phyloP scores from a whole-genome alignment of 2,797 vertebrate genomes.

The Lacerta viridis region DNA sequence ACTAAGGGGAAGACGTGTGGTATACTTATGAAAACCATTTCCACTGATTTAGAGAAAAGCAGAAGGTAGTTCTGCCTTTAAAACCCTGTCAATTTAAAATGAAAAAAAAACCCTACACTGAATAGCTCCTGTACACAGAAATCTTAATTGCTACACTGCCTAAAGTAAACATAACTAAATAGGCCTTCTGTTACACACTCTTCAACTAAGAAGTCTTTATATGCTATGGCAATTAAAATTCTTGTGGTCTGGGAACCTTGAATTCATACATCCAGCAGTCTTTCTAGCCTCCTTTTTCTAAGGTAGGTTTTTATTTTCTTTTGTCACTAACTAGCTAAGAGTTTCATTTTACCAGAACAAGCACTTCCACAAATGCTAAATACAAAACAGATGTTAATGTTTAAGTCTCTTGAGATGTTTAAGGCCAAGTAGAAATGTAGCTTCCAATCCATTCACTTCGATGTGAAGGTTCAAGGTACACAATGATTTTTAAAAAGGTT shows the following conservation, averaged over 20 bases:
- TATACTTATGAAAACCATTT: slow-evolving; percentile 9
- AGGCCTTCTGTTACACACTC: slow-evolving; percentile 50
- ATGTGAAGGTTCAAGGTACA: slow-evolving; percentile 19
- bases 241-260: slow-evolving; percentile 66
- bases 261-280: slow-evolving; percentile 50
- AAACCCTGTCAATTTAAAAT: slow-evolving; percentile 17
- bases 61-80: slow-evolving; percentile 14
- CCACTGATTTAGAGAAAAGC: slow-evolving; percentile 21
- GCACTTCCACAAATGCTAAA: slow-evolving; percentile 64
- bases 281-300: slow-evolving; percentile 63
- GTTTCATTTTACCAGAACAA: slow-evolving; percentile 68
- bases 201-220: slow-evolving; percentile 61
- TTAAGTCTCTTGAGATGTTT: slow-evolving; percentile 58
- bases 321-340: slow-evolving; percentile 58
- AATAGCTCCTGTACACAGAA: neutral
- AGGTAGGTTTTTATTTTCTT: slow-evolving; percentile 49
- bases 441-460: slow-evolving; percentile 32
- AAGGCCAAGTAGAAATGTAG: slow-evolving; percentile 57
- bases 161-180: slow-evolving; percentile 58
- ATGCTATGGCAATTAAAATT: slow-evolving; percentile 71
- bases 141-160: slow-evolving; percentile 52
- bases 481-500: slow-evolving; percentile 45
- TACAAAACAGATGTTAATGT: slow-evolving; percentile 69
- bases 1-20: slow-evolving; percentile 2
- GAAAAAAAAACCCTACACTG: neutral